A percentile compares a stretch with the other conserved stretches of the same genome.
These are phyloP conservation scores for Tragelaphus oryx DNA, from an alignment of 2,797 vertebrate species.

Conservation along the genomic window DNA sequence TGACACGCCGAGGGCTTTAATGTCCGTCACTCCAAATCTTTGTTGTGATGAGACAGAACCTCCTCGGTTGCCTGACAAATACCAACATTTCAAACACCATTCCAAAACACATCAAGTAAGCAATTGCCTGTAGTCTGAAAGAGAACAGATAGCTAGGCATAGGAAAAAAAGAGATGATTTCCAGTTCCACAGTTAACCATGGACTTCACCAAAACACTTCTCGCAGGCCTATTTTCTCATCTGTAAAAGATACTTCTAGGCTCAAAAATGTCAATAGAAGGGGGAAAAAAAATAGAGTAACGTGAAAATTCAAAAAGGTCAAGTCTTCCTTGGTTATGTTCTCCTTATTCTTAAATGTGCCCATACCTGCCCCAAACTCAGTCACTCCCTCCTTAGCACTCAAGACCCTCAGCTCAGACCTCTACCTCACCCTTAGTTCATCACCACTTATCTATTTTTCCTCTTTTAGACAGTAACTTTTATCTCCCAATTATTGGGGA, in stretches of 20 bases:
- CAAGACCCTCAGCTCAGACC: background rate
- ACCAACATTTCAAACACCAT: background rate
- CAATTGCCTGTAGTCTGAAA: background rate
- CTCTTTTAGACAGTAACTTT: background rate
- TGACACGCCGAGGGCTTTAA: too few species aligned
- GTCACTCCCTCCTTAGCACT: background rate
- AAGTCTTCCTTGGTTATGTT: background rate
- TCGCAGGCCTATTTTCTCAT: background rate
- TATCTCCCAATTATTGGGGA: background rate
- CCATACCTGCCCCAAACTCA: background rate
- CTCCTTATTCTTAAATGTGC: background rate
- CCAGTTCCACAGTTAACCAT: background rate
- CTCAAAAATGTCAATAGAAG: background rate
- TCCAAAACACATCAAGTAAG: background rate
- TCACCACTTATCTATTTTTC: fast-evolving
- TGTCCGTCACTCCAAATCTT: too few species aligned
- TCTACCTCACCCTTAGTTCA: background rate
- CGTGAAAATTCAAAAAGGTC: background rate
- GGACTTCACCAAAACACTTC: background rate
- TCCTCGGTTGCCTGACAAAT: too few species aligned
- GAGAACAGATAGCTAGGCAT: background rate
- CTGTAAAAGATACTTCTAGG: background rate
- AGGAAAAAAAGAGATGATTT: background rate
- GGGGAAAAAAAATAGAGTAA: background rate
- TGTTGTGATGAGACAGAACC: too few species aligned